These are phyloP conservation scores for Neoaliturus tenellus DNA, from an alignment of 2,888 invertebrate genomes.

Conservation along the genomic window DNA sequence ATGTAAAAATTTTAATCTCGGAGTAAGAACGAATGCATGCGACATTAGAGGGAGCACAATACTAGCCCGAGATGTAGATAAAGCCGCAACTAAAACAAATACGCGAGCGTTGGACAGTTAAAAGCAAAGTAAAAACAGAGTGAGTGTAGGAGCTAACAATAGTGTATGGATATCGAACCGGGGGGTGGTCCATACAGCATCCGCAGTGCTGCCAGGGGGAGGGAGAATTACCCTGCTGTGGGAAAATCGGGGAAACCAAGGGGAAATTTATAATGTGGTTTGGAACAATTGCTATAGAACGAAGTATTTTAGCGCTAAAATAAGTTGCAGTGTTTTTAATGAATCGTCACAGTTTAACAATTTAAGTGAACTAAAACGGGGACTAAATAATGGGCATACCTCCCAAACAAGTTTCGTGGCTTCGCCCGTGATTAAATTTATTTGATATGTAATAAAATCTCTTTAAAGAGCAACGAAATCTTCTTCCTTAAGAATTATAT, in stretches of 20 bases:
- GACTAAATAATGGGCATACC: too few relatives aligned
- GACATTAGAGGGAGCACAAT: background rate
- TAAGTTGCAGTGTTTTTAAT: too few relatives aligned
- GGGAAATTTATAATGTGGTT: background rate
- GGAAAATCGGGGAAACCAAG: background rate
- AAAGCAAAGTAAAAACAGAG: constrained; percentile 2
- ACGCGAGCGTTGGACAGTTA: constrained; percentile 6
- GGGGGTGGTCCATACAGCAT: constrained; percentile 3
- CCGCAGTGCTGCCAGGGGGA: background rate
- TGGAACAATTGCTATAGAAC: too few relatives aligned
- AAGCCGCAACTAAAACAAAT: constrained; percentile 5
- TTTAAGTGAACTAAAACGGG: too few relatives aligned
- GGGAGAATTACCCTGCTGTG: background rate
- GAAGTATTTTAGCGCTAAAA: too few relatives aligned
- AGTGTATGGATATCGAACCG: background rate
- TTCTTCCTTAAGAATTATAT: too few relatives aligned
- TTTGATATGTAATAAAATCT: too few relatives aligned
- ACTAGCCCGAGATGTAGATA: background rate
- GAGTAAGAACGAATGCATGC: background rate
- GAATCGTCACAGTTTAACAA: too few relatives aligned
- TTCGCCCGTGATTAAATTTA: too few relatives aligned
- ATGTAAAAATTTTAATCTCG: background rate
- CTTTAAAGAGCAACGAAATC: too few relatives aligned
- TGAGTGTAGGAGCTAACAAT: constrained; percentile 8
- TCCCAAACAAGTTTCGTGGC: too few relatives aligned